Percentiles rank a stretch among this genome's conserved stretches.
Evolutionary conservation across 2,113 vertebrate genomes (phyloP).

Genomic region (Gnathonemus longibarbis): DNA sequence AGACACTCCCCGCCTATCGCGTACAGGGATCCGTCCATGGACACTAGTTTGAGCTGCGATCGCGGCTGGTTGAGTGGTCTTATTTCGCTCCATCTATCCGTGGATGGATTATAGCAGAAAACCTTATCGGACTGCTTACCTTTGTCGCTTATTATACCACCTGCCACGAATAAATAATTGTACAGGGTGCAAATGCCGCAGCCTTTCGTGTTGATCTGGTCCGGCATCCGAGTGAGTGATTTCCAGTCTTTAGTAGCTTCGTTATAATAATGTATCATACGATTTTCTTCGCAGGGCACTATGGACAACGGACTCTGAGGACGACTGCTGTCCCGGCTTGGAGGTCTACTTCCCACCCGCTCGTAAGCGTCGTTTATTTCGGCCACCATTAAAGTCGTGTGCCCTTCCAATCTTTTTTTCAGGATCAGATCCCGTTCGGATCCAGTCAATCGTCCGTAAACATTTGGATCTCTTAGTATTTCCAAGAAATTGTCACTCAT

Average conservation of each 20-base stretch:
- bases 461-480: conserved; percentile 75
- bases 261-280: conserved; percentile 73
- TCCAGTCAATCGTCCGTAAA: conserved; percentile 83
- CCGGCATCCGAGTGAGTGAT: conserved; percentile 76
- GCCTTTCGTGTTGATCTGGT: conserved; percentile 80
- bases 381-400: conserved; percentile 72
- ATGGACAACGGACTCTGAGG: conserved; percentile 79
- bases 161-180: conserved; percentile 94
- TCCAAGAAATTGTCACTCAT: conserved; percentile 93
- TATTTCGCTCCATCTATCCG: conserved; percentile 75
- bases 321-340: conserved; percentile 77
- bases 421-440: conserved; percentile 85
- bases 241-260: conserved; percentile 69
- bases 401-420: conserved; percentile 74
- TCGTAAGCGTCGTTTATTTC: conserved; percentile 84
- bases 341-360: conserved; percentile 65
- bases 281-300: conserved; percentile 72
- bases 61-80: conserved; percentile 79
- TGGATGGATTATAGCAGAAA: conserved; percentile 88
- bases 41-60: conserved; percentile 86
- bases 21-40: conserved; percentile 86
- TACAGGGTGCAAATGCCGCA: conserved; percentile 87
- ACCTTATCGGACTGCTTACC: conserved; percentile 82
- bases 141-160: conserved; percentile 69
- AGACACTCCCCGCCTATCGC: conserved; percentile 93